These are phyloP conservation scores for Campylomormyrus numenius DNA, from an alignment of 2,113 vertebrate genomes.

Conservation along the genomic window DNA sequence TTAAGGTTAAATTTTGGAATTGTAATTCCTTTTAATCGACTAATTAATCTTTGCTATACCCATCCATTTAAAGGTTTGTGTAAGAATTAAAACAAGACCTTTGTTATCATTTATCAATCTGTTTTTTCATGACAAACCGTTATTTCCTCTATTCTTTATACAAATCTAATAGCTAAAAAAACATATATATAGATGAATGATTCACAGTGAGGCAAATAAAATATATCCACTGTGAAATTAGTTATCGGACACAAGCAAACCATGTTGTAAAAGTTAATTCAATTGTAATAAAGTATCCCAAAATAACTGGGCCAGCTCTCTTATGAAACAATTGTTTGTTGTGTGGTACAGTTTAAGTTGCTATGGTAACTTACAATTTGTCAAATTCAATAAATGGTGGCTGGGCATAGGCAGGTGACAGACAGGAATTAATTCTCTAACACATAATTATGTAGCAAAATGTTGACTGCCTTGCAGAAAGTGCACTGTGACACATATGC, in stretches of 20 bases:
- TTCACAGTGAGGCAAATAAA: not conserved
- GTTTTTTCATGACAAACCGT: not conserved
- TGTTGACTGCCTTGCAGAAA: constrained; percentile 89
- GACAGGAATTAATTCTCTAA: constrained; percentile 90
- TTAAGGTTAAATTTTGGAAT: constrained; percentile 33
- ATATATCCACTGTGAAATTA: not conserved
- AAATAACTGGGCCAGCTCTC: constrained; percentile 68
- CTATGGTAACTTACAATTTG: constrained; percentile 78
- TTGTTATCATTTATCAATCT: not conserved
- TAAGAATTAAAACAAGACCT: not conserved
- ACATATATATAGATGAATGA: not conserved
- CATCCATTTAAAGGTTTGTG: constrained; percentile 1
- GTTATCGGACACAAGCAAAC: not conserved
- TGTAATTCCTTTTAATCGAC: constrained; percentile 43
- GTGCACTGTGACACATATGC: constrained; percentile 78
- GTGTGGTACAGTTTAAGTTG: constrained; percentile 69
- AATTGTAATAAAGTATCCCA: constrained; percentile 38
- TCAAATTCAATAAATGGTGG: constrained; percentile 78
- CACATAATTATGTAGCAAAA: constrained; percentile 91
- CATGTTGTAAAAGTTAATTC: not conserved
- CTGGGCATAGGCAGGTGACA: constrained; percentile 78
- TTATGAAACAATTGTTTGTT: constrained; percentile 43
- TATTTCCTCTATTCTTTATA: not conserved
- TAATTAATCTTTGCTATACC: constrained; percentile 38
- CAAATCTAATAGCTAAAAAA: not conserved